Base-by-base conservation (phyloP, 2,113 vertebrate species). In the Thermophis baileyi region DNA sequence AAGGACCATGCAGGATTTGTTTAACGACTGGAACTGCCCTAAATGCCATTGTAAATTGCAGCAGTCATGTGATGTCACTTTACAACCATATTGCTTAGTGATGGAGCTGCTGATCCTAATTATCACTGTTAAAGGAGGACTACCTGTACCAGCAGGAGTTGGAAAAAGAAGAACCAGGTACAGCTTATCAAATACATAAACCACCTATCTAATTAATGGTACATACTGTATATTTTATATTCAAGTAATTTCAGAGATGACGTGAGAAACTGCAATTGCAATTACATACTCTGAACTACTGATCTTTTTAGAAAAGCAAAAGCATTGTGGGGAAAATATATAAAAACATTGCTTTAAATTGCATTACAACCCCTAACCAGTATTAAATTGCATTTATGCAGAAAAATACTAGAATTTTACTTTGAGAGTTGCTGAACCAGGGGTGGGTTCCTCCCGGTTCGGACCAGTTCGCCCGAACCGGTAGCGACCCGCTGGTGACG, bases 241-340 rank as follows among this genome's bases (percentile, higher is more conserved):
- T 92, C 57, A 51, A 87, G 35, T 25, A 3, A 89, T 54, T 95
- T 94, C 85, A 96, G 35, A 90, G 44, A 46, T 85, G 44, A 93
- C 25, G 2, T 0, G 2, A 74, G 4, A 47, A 24, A 88, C 30
- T 90, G 18, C n/a, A 93, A 51, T 3, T 88, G 49, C 90, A 69
- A 16, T 81, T 57, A 25, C 40, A 22, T 6, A 92, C 0, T 46
- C 8, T 91, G 90, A 91, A n/a, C 4, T 86, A 50, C 12, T 92
- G 7, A 90, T 92, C 25, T 90, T 69, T 87, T n/a, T 55, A 50
- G n/a, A 49, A 91, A 87, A 85, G 25, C 53, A 89, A 47, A 55
- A 51, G 55, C 27, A 24, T 27, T 91, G 60, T 49, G 85, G 5
- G 27, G 89, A 60, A 51, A 18, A 6, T 86, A 2, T 0, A 90